These are phyloP conservation scores for Etia nguti DNA, from an alignment of 2,113 vertebrate genomes.

Conservation along the genomic window DNA sequence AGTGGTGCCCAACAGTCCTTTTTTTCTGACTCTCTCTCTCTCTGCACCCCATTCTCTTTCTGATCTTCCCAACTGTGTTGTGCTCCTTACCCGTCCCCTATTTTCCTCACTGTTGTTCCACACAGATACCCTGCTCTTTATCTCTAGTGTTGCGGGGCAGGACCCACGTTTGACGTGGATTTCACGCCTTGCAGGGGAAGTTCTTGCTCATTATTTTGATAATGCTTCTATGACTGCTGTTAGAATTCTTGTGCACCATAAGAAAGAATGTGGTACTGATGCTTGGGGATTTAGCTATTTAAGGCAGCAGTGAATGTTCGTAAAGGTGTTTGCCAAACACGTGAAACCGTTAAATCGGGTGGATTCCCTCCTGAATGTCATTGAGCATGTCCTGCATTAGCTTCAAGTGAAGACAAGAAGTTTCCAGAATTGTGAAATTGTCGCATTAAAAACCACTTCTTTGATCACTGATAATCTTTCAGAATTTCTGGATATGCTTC, in stretches of 20 bases:
- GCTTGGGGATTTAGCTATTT: neutral
- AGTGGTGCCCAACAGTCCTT: slow-evolving; percentile 60
- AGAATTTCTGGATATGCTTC: neutral
- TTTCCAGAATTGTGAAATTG: neutral
- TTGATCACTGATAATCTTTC: neutral
- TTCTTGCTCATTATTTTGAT: neutral
- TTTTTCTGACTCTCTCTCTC: slow-evolving; percentile 23
- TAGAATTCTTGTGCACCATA: neutral
- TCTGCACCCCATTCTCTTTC: neutral
- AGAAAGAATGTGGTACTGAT: neutral
- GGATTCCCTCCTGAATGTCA: neutral
- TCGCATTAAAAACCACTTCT: neutral
- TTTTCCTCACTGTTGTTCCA: neutral
- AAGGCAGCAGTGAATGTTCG: neutral
- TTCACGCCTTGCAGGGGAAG: neutral
- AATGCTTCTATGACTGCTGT: neutral
- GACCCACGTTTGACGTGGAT: slow-evolving; percentile 4
- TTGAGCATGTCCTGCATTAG: neutral
- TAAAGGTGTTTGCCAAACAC: neutral
- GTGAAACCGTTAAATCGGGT: neutral
- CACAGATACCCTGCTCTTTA: neutral
- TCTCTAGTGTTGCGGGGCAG: neutral
- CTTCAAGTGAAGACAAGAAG: neutral
- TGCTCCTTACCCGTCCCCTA: neutral
- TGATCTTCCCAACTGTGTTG: slow-evolving; percentile 17